Base-by-base conservation (phyloP, 2,113 vertebrate species). In the Craseonycteris thonglongyai region DNA sequence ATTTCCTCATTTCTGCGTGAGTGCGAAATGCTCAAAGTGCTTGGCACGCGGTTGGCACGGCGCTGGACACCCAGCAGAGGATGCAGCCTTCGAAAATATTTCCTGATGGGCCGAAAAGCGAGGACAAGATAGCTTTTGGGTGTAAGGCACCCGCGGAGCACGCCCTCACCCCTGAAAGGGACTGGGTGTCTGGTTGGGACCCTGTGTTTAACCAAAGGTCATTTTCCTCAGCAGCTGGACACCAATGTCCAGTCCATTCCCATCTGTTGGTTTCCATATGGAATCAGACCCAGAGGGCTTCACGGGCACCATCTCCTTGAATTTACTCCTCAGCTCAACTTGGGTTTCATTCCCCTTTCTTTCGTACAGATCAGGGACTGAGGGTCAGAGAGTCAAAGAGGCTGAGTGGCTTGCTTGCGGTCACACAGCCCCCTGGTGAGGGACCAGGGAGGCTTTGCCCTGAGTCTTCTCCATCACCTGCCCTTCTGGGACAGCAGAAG, bases 251-350 rank as follows among this genome's bases (percentile, higher is more conserved):
- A 56, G 15, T 35, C 22, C 47, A 13, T 15, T 4, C 3, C 42
- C 33, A 2, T 3, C n/a, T 7, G 5, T 30, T 7, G 28, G 68
- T 45, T 7, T 16, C 66, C 14, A 7, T 0, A 14, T 13, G 30
- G 33, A 15, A 12, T 13, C 9, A 8, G 45, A 35, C 42, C 51
- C 5, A 0, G 3, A 12, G 49, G n/a, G 26, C 22, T 24, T 72
- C 26, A 4, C 0, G 5, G 30, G 38, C 5, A 2, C 8, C 22
- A 0, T 7, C n/a, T n/a, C 45, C 22, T 35, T 14, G 47, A 5
- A 15, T 38, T 40, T 26, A 2, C 10, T 33, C 68, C 40, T 51
- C 1, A 1, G 26, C 28, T 22, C 21, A 1, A 0, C 59, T 16
- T 1, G 8, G 45, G 35, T 12, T 12, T 24, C 1, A 11, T 56